Conservation (phyloP, 2,113 vertebrate genomes). For the Cavia porcellus region DNA sequence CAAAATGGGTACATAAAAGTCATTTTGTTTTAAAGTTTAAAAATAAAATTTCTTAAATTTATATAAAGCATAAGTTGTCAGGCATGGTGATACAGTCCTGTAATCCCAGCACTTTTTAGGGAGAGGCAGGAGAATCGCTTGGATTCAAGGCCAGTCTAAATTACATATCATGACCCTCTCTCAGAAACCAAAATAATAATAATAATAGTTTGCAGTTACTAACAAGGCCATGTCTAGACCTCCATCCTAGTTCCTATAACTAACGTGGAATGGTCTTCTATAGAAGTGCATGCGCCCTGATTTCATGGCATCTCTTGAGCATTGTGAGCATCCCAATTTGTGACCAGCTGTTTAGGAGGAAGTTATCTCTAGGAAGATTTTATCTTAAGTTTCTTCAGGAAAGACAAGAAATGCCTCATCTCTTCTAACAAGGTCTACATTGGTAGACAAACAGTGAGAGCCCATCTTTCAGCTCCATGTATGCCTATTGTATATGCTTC, state of each 20-base stretch:
- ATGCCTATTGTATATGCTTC: neutral
- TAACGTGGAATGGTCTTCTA: neutral
- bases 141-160: neutral
- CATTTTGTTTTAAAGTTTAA: neutral
- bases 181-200: neutral
- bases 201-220: neutral
- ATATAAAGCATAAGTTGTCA: neutral
- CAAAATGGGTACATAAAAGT: neutral
- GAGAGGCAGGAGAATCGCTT: neutral
- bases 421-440: neutral
- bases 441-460: neutral
- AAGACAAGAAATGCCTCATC: neutral
- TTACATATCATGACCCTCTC: neutral
- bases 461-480: neutral
- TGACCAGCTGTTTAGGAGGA: neutral
- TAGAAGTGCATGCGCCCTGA: neutral
- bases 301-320: neutral
- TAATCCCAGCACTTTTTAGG: neutral
- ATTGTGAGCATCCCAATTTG: neutral
- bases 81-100: neutral
- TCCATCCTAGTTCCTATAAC: rapidly evolving
- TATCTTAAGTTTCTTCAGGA: neutral
- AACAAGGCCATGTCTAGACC: rapidly evolving
- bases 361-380: neutral
- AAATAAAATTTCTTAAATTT: neutral